Evolutionary conservation across 2,113 vertebrate genomes (phyloP).

Genomic region (Aptenodytes forsteri): DNA sequence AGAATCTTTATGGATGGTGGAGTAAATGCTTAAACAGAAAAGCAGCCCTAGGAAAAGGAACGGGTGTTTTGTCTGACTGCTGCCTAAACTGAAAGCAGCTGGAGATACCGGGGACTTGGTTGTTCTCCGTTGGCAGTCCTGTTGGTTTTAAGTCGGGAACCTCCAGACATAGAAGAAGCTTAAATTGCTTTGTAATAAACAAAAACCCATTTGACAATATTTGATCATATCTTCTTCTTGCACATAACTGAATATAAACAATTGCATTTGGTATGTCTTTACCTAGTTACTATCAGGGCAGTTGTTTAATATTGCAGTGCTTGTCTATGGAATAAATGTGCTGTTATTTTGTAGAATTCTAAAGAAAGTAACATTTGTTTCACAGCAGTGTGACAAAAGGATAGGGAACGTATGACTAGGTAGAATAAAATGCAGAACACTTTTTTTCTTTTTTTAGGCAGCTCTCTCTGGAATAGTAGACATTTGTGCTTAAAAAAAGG

Average conservation of each 20-base stretch:
- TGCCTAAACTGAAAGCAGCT: neutral
- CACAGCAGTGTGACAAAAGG: constrained; percentile 12
- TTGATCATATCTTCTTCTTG: neutral
- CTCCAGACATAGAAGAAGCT: neutral
- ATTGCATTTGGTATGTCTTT: neutral
- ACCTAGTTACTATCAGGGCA: neutral
- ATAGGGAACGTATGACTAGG: constrained; percentile 10
- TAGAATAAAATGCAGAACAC: constrained; percentile 26
- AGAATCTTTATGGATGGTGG: neutral
- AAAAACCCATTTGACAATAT: neutral
- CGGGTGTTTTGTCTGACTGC: neutral
- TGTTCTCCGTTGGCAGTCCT: neutral
- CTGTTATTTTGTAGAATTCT: constrained; percentile 26
- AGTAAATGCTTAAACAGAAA: neutral
- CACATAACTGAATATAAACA: neutral
- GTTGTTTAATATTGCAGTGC: neutral
- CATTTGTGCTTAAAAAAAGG: constrained; percentile 27
- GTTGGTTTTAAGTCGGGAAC: neutral
- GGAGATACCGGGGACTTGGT: neutral
- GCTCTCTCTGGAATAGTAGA: constrained; percentile 48
- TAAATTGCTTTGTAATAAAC: neutral
- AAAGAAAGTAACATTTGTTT: constrained; percentile 58
- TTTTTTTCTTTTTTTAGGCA: neutral
- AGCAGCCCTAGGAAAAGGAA: neutral
- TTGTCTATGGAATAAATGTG: neutral